These are phyloP conservation scores for Brachyopa scutellaris DNA, from an alignment of 2,888 invertebrate species.

Conservation along the genomic window DNA sequence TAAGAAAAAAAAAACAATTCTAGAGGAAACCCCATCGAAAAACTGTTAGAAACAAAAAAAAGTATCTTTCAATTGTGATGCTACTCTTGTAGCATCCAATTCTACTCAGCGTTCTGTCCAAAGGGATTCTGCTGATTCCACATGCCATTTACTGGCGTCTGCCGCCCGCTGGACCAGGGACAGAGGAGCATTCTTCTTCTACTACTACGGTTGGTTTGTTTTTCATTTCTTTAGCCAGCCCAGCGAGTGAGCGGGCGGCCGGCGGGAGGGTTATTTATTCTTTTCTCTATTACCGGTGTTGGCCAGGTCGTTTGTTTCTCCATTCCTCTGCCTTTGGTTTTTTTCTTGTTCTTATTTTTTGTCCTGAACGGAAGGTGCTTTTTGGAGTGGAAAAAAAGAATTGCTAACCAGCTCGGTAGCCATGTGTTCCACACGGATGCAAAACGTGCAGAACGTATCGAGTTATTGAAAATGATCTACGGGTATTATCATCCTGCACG, in stretches of 20 bases:
- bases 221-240: conserved; percentile 44
- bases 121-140: conserved; percentile 39
- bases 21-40: conserved; percentile 45
- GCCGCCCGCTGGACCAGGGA: conserved; percentile 6
- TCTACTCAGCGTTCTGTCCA: conserved; percentile 38
- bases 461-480: conserved; percentile 68
- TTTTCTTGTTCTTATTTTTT: not conserved
- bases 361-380: conserved; percentile 49
- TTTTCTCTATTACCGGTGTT: conserved; percentile 65
- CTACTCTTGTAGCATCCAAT: conserved; percentile 50
- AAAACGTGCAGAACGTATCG: conserved; percentile 64
- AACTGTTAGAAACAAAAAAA: conserved; percentile 1
- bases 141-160: conserved; percentile 54
- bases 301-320: conserved; percentile 61
- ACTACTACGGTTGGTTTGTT: conserved; percentile 61
- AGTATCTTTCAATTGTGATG: conserved; percentile 64
- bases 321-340: conserved; percentile 13
- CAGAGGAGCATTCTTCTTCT: conserved; percentile 38
- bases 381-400: conserved; percentile 30
- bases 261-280: conserved; percentile 69
- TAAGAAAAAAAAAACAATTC: conserved; percentile 33
- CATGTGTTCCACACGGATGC: conserved; percentile 70
- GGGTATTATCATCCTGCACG: conserved; percentile 48
- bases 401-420: conserved; percentile 58
- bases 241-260: too few species aligned